Evolutionary conservation across 2,888 invertebrate species (phyloP).

Genomic region (Phlogophora meticulosa): DNA sequence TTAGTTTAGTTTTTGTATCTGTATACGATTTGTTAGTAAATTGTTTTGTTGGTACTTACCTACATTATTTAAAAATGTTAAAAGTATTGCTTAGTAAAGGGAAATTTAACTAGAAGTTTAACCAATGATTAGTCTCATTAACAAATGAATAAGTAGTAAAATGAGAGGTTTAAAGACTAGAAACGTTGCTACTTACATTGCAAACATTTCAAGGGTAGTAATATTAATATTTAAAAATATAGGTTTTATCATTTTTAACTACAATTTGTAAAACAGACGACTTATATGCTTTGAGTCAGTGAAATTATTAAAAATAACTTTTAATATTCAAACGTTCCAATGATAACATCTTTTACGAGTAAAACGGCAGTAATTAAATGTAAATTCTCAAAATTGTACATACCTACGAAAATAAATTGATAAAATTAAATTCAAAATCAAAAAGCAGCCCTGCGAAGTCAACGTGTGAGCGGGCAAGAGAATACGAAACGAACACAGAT

Average conservation of each 20-base stretch:
- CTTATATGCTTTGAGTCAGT: too few relatives aligned
- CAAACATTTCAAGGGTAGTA: too few relatives aligned
- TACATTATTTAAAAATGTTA: not conserved
- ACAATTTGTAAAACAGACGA: too few relatives aligned
- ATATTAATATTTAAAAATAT: too few relatives aligned
- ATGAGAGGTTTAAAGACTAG: too few relatives aligned
- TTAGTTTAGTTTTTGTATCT: not conserved
- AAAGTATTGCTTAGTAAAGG: not conserved
- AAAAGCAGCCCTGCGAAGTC: slow-evolving; percentile 78
- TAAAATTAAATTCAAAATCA: slow-evolving; percentile 51
- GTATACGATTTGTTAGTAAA: too few relatives aligned
- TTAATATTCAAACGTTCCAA: not conserved
- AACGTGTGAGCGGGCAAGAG: slow-evolving; percentile 86
- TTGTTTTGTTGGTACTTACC: not conserved
- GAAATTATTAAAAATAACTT: fast-evolving
- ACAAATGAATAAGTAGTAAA: too few relatives aligned
- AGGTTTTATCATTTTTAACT: too few relatives aligned
- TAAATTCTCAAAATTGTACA: not conserved
- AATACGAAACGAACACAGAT: slow-evolving; percentile 83
- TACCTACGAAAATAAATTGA: slow-evolving; percentile 35
- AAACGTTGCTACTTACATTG: too few relatives aligned
- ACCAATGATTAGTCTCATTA: too few relatives aligned
- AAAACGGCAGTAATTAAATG: not conserved
- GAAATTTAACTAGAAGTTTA: not conserved
- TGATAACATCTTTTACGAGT: fast-evolving